Percentiles rank a stretch among this genome's conserved stretches.
phyloP scores from a whole-genome alignment of 2,113 vertebrate species.

The Caracal caracal region DNA sequence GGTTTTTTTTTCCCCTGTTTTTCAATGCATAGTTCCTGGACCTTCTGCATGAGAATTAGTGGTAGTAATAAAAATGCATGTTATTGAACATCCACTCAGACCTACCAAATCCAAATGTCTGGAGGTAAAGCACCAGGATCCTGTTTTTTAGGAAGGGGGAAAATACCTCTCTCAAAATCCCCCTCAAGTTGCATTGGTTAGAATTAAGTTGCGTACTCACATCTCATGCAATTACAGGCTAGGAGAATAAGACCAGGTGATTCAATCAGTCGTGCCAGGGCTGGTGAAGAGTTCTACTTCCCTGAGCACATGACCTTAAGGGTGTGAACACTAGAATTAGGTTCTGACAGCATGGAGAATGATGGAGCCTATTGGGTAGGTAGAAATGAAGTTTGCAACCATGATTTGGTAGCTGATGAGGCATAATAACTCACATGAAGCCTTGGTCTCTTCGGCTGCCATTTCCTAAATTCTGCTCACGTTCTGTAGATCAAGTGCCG shows the following conservation, averaged over 20 bases:
- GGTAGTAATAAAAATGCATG: not conserved
- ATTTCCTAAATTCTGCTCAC: not conserved
- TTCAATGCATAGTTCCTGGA: not conserved
- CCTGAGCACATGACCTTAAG: not conserved
- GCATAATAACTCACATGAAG: not conserved
- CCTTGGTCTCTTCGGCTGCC: not conserved
- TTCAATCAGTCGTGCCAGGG: not conserved
- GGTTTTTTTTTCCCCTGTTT: not conserved
- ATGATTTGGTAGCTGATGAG: not conserved
- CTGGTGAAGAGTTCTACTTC: not conserved
- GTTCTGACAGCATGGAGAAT: not conserved
- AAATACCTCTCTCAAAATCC: not conserved
- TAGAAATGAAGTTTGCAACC: not conserved
- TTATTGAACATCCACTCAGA: constrained; percentile 7
- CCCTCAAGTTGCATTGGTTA: not conserved
- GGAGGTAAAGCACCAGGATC: not conserved
- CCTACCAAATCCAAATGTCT: constrained; percentile 6
- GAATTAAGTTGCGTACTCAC: not conserved
- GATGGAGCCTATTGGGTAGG: too few species aligned
- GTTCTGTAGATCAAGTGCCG: not conserved
- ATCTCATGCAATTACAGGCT: not conserved
- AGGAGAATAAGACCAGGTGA: not conserved
- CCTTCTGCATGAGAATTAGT: constrained; percentile 17
- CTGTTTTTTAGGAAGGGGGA: not conserved
- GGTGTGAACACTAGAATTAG: not conserved